Base-by-base conservation (phyloP, 1,140 invertebrate genomes). In the Euura lappo region DNA sequence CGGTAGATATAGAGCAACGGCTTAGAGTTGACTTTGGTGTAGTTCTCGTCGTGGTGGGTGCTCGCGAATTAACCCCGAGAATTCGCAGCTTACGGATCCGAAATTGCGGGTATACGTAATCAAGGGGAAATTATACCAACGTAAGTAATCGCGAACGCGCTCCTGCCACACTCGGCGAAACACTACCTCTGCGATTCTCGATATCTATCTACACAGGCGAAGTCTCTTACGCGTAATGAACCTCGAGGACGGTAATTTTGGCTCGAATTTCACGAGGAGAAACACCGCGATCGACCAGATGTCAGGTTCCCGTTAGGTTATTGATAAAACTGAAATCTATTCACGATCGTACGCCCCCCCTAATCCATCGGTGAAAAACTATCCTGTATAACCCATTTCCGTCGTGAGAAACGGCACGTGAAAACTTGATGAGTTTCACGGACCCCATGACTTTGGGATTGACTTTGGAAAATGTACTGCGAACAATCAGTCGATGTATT, bases 281-380 rank as follows among this genome's bases (percentile, higher is more conserved):
- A 2, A 60, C 10, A 60, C 51, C 13, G 51, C 28, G 28, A 3
- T 60, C 6, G 51, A 28, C 51, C 74, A 73, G 66, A 72, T 76
- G 72, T 67, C 66, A 45, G 44, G 66, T 72, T 76, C 73, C 71
- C 73, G 74, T 28, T 28, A 71, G 68, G 46, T 71, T 71, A 74
- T 74, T 65, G 75, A 74, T 74, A 74, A 74, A 76, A 65, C 44
- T 73, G 44, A 69, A 44, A 64, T 64, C 71, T 64, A 69, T 65
- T 44, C 51, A 46, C 47, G 46, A 71, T 47, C 51, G 65, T 10
- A 28, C 28, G 28, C 69, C 69, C 42, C 43, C 60, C 60, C 60
- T 13, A 10, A 13, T 10, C 13, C 13, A 64, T 64, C 60, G 67
- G 8, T 8, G 67, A 8, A 43, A 10, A 68, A 43, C 28, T 28